Conservation (phyloP, 2,888 invertebrate species). For the Priocnemis perturbator region DNA sequence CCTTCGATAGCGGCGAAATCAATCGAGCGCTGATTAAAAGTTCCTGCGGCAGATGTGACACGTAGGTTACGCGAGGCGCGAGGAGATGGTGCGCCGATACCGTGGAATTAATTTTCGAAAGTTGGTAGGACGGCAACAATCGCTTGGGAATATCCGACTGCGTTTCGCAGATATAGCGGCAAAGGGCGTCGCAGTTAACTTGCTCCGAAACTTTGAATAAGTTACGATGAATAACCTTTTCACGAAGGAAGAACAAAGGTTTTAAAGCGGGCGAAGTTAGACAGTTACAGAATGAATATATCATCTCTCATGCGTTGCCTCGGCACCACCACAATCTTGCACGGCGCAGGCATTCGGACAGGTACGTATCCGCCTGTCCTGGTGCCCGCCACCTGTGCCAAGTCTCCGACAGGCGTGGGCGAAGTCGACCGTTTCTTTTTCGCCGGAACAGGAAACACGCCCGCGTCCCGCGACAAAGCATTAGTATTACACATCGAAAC, state of each 20-base stretch:
- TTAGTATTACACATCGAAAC: too few relatives aligned
- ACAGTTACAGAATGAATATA: slow-evolving; percentile 3
- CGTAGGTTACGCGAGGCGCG: too few relatives aligned
- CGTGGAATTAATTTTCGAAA: not conserved
- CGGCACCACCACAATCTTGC: slow-evolving; percentile 6
- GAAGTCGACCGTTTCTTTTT: not conserved
- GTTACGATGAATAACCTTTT: slow-evolving; percentile 2
- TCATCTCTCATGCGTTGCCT: not conserved
- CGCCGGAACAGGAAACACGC: not conserved
- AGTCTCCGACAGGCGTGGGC: not conserved
- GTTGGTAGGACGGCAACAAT: not conserved
- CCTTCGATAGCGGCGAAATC: too few relatives aligned
- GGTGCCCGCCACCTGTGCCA: slow-evolving; percentile 32
- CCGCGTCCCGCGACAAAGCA: not conserved
- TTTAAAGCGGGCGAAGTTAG: slow-evolving; percentile 2
- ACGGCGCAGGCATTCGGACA: slow-evolving; percentile 31
- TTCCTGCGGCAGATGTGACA: too few relatives aligned
- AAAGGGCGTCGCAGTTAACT: slow-evolving; percentile 2
- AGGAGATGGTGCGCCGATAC: too few relatives aligned
- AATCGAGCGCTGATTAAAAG: too few relatives aligned
- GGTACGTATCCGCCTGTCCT: slow-evolving; percentile 26
- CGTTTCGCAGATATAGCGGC: not conserved
- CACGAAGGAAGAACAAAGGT: slow-evolving; percentile 1
- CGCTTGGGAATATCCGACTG: not conserved
- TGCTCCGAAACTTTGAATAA: slow-evolving; percentile 1